Base-by-base conservation (phyloP, 2,888 invertebrate species). In the Gastrophysa polygoni region DNA sequence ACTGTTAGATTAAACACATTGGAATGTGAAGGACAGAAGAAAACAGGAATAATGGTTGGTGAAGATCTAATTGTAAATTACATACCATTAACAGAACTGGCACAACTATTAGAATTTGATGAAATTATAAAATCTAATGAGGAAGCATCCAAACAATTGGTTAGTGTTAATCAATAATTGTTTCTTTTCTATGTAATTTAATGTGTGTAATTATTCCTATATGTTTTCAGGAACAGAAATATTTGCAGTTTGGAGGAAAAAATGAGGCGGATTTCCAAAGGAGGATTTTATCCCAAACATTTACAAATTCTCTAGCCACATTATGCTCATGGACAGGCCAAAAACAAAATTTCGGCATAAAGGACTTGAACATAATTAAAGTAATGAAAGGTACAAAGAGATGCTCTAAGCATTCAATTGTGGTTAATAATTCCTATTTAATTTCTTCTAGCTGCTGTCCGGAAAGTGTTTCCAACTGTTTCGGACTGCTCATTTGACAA, bases 221-320 rank as follows among this genome's bases (percentile, higher is more conserved):
- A 48, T 10, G 11, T 48, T 48, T 48, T 48, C 48, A 48, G 48
- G 48, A n/a, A 48, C 48, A 48, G 21, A 48, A 48, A 48, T 48
- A 48, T 11, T 46, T 46, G 18, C 48, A 48, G 10, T 21, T 7
- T 20, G 48, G 48, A 21, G 48, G 48, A 11, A 48, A 44, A 21
- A 20, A 20, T 20, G 18, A 20, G 14, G 48, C 48, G 2, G 48
- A 48, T 24, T 48, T 21, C 11, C 48, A n/a, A 0, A 48, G 48
- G 48, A 20, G 48, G 4, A 48, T 48, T n/a, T 48, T 48, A 14
- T 48, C 48, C 20, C 48, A 21, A 6, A 48, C 48, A 21, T 10
- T 48, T n/a, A 14, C 48, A 11, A 48, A 48, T n/a, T 48, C 48
- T 6, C 21, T 48, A 24, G 48, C 21, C 10, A 48, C 48, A 21